phyloP scores from a whole-genome alignment of 2,888 invertebrate genomes.

The Cephus spinipes region DNA sequence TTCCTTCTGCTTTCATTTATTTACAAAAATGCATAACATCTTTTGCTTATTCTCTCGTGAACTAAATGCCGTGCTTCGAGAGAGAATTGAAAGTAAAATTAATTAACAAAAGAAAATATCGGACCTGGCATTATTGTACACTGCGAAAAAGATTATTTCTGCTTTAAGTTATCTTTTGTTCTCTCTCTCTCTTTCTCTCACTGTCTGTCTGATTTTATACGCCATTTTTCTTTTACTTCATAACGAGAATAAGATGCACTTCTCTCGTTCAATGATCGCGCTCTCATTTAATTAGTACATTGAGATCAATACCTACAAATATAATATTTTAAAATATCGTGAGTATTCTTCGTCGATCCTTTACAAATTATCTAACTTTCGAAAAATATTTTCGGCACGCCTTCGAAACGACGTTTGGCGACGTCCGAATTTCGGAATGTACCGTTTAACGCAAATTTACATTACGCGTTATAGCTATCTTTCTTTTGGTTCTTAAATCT shows the following conservation, averaged over 20 bases:
- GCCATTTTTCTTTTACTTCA: background rate
- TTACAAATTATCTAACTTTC: constrained; percentile 45
- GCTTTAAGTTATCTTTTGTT: background rate
- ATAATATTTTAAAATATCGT: constrained; percentile 47
- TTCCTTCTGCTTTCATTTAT: background rate
- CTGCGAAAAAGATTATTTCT: background rate
- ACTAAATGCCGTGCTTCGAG: background rate
- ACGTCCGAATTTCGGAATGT: constrained; percentile 33
- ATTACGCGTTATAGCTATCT: background rate
- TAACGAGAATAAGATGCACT: background rate
- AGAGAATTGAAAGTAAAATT: background rate
- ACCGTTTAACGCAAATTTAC: constrained; percentile 19
- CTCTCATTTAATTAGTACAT: constrained; percentile 25
- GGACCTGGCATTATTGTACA: background rate
- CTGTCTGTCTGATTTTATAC: background rate
- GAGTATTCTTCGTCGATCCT: constrained; percentile 46
- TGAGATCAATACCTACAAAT: constrained; percentile 57
- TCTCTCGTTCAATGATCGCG: background rate
- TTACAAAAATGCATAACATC: background rate
- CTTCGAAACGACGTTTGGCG: background rate
- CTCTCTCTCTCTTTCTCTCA: background rate
- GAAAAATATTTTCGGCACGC: constrained; percentile 36
- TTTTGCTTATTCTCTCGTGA: background rate
- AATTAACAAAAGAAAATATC: background rate
- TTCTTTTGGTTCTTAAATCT: background rate